Base-by-base conservation (phyloP, 2,888 invertebrate species). In the Acanthacorydalis orientalis region DNA sequence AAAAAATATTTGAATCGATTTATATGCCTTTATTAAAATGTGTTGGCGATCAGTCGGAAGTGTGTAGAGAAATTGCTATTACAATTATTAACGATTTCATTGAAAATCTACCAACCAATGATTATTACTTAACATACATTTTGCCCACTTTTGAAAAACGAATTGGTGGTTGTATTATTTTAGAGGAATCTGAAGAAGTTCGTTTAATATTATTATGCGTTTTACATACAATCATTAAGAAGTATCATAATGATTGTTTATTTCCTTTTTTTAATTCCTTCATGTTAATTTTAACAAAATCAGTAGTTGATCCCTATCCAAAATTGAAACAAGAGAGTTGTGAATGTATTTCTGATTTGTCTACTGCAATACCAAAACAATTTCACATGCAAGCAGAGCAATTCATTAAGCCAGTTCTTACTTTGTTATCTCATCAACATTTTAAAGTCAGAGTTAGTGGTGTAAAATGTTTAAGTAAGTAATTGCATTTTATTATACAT, bases 271-370 rank as follows among this genome's bases (percentile, higher is more conserved):
- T 84, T n/a, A 79, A 82, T 55, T 87, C 90, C 58, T 72, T 83
- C 39, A 72, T 84, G 0, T 74, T 69, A 53, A 83, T 92, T 57
- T 64, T 91, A 31, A 68, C 73, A 32, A 80, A 80, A 59, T 80
- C 82, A 0, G 71, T 85, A 1, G 68, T 74, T 1, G 92, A 93
- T 65, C 78, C 80, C 31, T 89, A 75, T 65, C 83, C 89, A 3
- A 77, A 81, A 55, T 82, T 92, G 1, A 88, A 87, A 62, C 77
- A 82, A 55, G 77, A 78, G 56, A 81, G 83, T 39, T 89, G 88
- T 61, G 68, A 72, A 50, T 80, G 83, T 55, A 75, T 86, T 40
- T 74, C 79, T 1, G 62, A 73, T 45, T 56, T 90, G 39, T 77
- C 85, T 0, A 70, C 68, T 49, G 68, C 74, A 3, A 57, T 82